phyloP scores from a whole-genome alignment of 2,113 vertebrate genomes.

The Corythaixoides concolor region DNA sequence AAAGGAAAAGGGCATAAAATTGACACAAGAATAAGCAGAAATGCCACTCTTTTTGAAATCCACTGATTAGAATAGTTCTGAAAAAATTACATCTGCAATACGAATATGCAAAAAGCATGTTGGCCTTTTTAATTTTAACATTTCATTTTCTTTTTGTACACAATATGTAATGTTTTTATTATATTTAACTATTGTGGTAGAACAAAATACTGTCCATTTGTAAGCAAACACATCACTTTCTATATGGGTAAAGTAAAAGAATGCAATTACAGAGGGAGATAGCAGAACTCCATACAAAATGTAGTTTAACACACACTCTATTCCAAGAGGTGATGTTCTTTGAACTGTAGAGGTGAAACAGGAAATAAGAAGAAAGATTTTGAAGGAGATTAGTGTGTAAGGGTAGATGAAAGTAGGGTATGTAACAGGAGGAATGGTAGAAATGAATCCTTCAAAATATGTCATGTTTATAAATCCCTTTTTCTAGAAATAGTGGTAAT shows the following conservation, averaged over 20 bases:
- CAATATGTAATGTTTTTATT: neutral
- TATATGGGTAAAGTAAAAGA: neutral
- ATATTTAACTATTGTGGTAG: neutral
- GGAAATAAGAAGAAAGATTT: neutral
- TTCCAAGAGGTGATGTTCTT: neutral
- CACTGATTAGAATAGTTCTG: neutral
- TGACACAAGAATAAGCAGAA: neutral
- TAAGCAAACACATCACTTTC: neutral
- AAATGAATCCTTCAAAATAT: neutral
- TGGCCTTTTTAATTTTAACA: neutral
- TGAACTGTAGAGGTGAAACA: neutral
- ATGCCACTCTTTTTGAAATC: neutral
- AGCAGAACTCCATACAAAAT: neutral
- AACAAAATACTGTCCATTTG: neutral
- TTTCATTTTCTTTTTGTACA: neutral
- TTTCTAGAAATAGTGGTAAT: neutral
- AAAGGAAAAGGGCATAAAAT: neutral
- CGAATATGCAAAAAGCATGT: neutral
- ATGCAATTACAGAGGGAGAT: neutral
- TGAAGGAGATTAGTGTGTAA: neutral
- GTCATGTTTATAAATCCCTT: neutral
- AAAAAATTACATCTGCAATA: neutral
- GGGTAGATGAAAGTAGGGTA: neutral
- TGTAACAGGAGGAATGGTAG: neutral
- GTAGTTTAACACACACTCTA: neutral